Evolutionary conservation across 2,888 invertebrate species (phyloP), one percentile per base, ranked within the genome.

Genomic region (Patella depressa): DNA sequence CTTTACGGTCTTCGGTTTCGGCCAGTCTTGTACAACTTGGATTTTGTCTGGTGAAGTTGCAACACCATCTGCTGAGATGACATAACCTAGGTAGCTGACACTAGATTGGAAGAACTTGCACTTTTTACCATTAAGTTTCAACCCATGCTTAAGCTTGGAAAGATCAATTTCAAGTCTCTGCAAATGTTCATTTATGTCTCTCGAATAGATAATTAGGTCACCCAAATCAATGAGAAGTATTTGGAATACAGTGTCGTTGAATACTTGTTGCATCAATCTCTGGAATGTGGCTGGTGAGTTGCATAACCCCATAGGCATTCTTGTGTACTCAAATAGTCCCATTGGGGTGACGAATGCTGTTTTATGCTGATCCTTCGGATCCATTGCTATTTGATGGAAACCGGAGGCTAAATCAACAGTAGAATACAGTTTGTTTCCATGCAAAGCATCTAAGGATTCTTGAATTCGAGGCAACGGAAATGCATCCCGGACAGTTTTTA

Each of bases 381-480:
- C 71, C 70, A 83, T 72, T 2, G 73, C 79, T 4, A 79, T 74
- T 69, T 79, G 79, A 72, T 79, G 76, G 53, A 78, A 83, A 11
- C 77, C 80, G 5, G 71, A 74, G 14, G 77, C 78, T 34, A 82
- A 74, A 53, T 83, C 78, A 65, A 83, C 76, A 5, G 82, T 82
- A 5, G 74, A 76, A 74, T 79, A 82, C 34, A 76, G 74, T 53
- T 75, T 73, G 3, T 78, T 19, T 17, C 74, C 73, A 65, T 69
- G 53, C 53, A 83, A 74, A n/a, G 74, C 77, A 76, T 83, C 80
- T 45, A 82, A 79, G n/a, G 82, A 77, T 72, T 83, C 81, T 29
- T 81, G 80, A 14, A 82, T 77, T 14, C 80, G 54, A 5, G 79
- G 79, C 54, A 83, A 59, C 0, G 80, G 83, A 70, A 72, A 79